phyloP scores from a whole-genome alignment of 1,140 invertebrate species.

The Cryptotermes secundus region DNA sequence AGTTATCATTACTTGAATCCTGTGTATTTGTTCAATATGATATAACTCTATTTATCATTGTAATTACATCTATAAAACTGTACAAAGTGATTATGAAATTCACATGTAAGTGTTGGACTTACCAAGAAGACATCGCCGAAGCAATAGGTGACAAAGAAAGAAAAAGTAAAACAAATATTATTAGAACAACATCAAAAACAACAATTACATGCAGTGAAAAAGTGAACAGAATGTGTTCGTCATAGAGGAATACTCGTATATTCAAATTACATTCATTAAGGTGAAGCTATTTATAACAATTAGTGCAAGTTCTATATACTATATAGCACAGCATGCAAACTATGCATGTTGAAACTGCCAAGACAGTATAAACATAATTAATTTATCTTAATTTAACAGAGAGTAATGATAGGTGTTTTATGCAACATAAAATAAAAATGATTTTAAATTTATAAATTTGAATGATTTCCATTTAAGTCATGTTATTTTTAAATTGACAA shows the following conservation, averaged over 20 bases:
- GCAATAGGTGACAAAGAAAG: neutral
- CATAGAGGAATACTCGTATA: neutral
- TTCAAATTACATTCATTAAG: neutral
- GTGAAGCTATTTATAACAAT: neutral
- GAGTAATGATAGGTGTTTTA: too few species aligned
- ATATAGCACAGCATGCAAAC: neutral
- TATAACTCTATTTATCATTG: too few species aligned
- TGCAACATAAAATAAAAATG: too few species aligned
- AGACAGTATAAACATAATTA: too few species aligned
- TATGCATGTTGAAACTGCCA: too few species aligned
- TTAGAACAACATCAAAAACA: neutral
- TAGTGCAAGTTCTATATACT: neutral
- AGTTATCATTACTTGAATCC: too few species aligned
- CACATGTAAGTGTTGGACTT: conserved; percentile 6
- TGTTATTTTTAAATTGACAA: too few species aligned
- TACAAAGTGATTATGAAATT: neutral
- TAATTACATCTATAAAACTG: too few species aligned
- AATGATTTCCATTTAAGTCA: too few species aligned
- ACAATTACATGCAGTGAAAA: neutral
- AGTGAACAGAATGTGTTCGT: neutral
- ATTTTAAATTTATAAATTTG: too few species aligned
- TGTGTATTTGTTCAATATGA: too few species aligned
- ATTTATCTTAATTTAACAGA: too few species aligned
- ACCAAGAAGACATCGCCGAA: neutral
- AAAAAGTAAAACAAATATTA: conserved; percentile 19